phyloP scores from a whole-genome alignment of 2,113 vertebrate genomes.

The Dendrocopos noguchii region DNA sequence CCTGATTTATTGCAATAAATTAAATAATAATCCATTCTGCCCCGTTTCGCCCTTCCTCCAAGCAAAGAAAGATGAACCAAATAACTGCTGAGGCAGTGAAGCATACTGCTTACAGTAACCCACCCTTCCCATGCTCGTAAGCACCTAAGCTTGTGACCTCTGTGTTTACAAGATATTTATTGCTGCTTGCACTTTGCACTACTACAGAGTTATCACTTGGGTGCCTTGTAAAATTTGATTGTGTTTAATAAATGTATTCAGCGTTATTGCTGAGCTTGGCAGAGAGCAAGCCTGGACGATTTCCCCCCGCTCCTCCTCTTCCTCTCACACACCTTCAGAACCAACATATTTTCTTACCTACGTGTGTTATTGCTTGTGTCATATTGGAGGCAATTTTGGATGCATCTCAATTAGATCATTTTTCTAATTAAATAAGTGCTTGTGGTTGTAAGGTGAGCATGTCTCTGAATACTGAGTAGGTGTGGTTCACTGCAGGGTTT shows the following conservation, averaged over 20 bases:
- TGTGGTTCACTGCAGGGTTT: conserved; percentile 14
- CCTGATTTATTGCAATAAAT: conserved; percentile 72
- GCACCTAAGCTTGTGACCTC: conserved; percentile 67
- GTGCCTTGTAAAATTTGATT: conserved; percentile 75
- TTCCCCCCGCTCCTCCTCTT: neutral
- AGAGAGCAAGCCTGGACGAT: neutral
- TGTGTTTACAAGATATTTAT: conserved; percentile 73
- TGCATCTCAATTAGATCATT: conserved; percentile 56
- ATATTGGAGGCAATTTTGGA: conserved; percentile 19
- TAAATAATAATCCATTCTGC: conserved; percentile 58
- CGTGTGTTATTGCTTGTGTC: neutral
- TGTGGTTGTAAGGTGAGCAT: neutral
- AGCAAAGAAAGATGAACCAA: conserved; percentile 16
- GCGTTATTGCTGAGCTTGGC: conserved; percentile 23
- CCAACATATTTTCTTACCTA: neutral
- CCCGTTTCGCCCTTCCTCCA: neutral
- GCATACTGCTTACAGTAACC: neutral
- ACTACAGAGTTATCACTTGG: conserved; percentile 61
- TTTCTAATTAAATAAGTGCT: conserved; percentile 66
- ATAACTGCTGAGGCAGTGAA: conserved; percentile 8
- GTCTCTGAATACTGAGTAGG: conserved; percentile 37
- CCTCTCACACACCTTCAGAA: neutral
- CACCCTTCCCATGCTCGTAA: conserved; percentile 49
- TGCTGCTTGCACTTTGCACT: conserved; percentile 33
- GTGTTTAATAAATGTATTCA: conserved; percentile 64